phyloP scores from a whole-genome alignment of 2,888 invertebrate species.

The Maniola hyperantus region DNA sequence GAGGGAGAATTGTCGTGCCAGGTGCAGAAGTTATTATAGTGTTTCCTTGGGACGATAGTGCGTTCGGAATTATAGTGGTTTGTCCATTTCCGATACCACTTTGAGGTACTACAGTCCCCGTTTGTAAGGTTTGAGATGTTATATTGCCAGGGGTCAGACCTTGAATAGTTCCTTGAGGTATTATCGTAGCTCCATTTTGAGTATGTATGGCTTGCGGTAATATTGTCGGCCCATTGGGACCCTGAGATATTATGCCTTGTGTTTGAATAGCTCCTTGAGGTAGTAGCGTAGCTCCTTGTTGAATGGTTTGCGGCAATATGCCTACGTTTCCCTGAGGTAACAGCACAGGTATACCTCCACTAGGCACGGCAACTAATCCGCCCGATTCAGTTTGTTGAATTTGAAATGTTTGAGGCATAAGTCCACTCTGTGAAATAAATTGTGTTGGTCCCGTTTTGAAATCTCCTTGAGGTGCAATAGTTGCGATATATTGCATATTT shows the following conservation, averaged over 20 bases:
- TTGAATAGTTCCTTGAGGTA: constrained; percentile 82
- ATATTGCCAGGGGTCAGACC: constrained; percentile 67
- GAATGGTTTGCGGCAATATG: constrained; percentile 74
- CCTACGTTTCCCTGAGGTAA: constrained; percentile 80
- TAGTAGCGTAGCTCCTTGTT: constrained; percentile 82
- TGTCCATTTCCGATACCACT: constrained; percentile 78
- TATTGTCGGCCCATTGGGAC: constrained; percentile 83
- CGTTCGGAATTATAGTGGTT: constrained; percentile 76
- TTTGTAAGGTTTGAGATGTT: constrained; percentile 69
- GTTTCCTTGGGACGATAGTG: constrained; percentile 79
- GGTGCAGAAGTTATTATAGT: constrained; percentile 77
- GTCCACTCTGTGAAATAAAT: constrained; percentile 79
- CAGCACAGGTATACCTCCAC: constrained; percentile 82
- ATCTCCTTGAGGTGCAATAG: constrained; percentile 85
- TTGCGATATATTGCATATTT: constrained; percentile 89
- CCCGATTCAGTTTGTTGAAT: constrained; percentile 84
- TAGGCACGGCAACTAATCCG: constrained; percentile 83
- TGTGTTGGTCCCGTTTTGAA: constrained; percentile 81
- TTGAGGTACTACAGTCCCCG: constrained; percentile 73
- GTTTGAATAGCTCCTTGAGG: constrained; percentile 82
- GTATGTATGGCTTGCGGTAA: constrained; percentile 83
- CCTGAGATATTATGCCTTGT: constrained; percentile 78
- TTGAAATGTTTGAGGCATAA: constrained; percentile 83
- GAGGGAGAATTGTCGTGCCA: constrained; percentile 84
- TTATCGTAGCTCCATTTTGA: constrained; percentile 84